Conservation (phyloP, 2,113 vertebrate genomes). For the Raja brachyura region DNA sequence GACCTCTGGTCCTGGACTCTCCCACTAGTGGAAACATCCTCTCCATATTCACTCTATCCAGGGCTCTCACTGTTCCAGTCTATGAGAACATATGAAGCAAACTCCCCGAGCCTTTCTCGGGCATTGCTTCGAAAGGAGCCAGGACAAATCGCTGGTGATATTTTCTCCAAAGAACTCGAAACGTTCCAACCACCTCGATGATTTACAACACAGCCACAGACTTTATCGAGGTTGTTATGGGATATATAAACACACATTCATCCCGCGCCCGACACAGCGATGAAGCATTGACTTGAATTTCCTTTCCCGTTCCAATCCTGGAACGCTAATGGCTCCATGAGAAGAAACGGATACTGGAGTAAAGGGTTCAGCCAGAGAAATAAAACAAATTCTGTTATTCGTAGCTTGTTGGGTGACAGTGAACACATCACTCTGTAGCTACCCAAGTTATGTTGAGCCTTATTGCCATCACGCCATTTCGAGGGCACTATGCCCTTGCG, state of each 20-base stretch:
- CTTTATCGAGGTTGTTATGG: neutral
- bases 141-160: too few relatives aligned
- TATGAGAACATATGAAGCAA: too few relatives aligned
- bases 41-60: too few relatives aligned
- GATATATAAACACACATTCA: slow-evolving; percentile 2
- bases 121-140: too few relatives aligned
- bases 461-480: neutral
- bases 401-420: neutral
- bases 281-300: neutral
- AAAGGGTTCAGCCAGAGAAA: neutral
- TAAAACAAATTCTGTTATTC: neutral
- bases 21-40: too few relatives aligned
- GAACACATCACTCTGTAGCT: neutral
- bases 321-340: neutral
- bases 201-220: neutral
- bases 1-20: too few relatives aligned
- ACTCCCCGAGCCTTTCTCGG: too few relatives aligned
- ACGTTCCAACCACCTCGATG: neutral
- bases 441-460: neutral
- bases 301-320: neutral
- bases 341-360: neutral
- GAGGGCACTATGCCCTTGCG: neutral
- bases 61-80: too few relatives aligned
- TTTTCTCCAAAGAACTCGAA: neutral
- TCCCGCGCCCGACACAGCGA: neutral